These are phyloP conservation scores for Brachyalestes nurse DNA, from an alignment of 2,797 vertebrate genomes.

Conservation along the genomic window DNA sequence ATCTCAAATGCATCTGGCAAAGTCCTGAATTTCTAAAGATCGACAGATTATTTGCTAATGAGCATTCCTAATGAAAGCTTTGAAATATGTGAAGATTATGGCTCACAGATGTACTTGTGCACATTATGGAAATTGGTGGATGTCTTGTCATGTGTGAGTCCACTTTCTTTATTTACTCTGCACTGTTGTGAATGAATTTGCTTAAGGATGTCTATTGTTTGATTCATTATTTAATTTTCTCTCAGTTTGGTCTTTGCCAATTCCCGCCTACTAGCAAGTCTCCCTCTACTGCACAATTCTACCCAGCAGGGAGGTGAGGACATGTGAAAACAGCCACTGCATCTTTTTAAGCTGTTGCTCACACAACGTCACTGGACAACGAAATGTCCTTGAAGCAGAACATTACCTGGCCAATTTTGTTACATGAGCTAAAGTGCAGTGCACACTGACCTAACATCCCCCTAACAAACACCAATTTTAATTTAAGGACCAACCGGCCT, in stretches of 20 bases:
- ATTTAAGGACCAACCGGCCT: not conserved
- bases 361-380: not conserved
- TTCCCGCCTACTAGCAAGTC: not conserved
- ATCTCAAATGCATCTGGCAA: conserved; percentile 50
- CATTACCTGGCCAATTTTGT: not conserved
- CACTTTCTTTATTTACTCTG: not conserved
- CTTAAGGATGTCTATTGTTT: not conserved
- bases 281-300: not conserved
- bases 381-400: not conserved
- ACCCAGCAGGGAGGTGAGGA: not conserved
- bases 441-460: not conserved
- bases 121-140: conserved; percentile 1
- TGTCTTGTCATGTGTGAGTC: not conserved
- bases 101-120: conserved; percentile 9
- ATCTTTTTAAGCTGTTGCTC: not conserved
- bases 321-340: not conserved
- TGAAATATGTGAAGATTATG: conserved; percentile 20
- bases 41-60: conserved; percentile 25
- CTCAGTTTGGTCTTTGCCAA: not conserved
- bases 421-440: not conserved
- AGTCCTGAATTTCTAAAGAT: conserved; percentile 32
- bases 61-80: conserved; percentile 27
- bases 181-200: not conserved
- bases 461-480: not conserved
- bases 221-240: not conserved